These are phyloP conservation scores for Xenops minutus DNA, from an alignment of 2,797 vertebrate species.

Conservation along the genomic window DNA sequence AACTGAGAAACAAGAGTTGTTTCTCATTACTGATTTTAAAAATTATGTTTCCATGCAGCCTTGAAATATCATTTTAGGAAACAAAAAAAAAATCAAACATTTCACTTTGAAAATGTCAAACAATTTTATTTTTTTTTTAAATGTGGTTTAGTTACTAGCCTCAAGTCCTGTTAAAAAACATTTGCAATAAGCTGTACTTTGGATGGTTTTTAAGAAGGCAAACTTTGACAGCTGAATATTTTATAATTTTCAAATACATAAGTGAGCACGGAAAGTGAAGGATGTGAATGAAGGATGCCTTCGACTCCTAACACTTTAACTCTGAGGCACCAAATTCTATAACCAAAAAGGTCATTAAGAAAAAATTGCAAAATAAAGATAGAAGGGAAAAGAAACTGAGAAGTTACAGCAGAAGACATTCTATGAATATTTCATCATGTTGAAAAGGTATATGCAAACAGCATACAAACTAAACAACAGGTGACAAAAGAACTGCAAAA, in stretches of 20 bases:
- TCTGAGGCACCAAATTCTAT: background rate
- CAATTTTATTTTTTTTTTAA: rapidly evolving
- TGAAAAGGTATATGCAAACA: background rate
- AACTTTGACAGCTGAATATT: background rate
- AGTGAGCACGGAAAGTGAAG: background rate
- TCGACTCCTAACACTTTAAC: background rate
- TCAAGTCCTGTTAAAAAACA: background rate
- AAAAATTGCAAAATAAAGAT: background rate
- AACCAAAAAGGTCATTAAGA: background rate
- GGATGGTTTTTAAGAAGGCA: background rate
- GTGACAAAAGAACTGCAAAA: background rate
- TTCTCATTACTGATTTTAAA: background rate
- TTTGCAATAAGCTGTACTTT: background rate
- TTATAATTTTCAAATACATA: background rate
- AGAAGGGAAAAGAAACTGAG: background rate
- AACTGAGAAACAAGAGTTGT: background rate
- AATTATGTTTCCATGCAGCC: background rate
- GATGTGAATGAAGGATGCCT: background rate
- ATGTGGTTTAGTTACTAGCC: background rate
- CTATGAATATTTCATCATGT: background rate
- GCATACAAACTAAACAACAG: background rate
- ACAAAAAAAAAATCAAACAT: background rate
- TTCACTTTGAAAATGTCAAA: background rate
- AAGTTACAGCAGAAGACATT: background rate
- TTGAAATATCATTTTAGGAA: background rate